Evolutionary conservation across 30 jellyfish, hydroid and myxozoan species (phyloP).

Genomic region (Phacellophora camtschatica): DNA sequence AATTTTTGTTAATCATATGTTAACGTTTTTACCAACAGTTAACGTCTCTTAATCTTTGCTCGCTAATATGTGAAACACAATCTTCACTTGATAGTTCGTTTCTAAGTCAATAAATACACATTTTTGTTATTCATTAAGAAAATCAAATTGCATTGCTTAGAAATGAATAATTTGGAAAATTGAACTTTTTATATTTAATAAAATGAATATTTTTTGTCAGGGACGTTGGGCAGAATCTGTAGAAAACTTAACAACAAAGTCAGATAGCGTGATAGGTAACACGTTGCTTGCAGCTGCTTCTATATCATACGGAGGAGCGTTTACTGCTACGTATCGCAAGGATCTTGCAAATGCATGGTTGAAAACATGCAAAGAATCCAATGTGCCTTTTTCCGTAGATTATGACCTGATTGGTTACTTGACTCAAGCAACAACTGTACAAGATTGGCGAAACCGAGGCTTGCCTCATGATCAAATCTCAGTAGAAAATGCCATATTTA

Average conservation of each 20-base stretch:
- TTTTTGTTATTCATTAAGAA: no score
- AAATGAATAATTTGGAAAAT: no score
- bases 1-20: no score
- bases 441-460: constrained; percentile 83
- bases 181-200: no score
- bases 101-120: no score
- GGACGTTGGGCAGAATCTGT: constrained; percentile 80
- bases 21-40: no score
- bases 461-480: constrained; percentile 82
- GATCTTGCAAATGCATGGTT: constrained; percentile 30
- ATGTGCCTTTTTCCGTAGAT: constrained; percentile 38
- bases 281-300: constrained; percentile 76
- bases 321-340: constrained; percentile 56
- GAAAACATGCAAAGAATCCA: constrained; percentile 25
- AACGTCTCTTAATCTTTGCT: no score
- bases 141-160: no score
- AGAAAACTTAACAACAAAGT: constrained; percentile 21
- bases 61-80: no score
- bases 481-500: constrained; percentile 79
- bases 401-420: constrained; percentile 32
- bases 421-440: constrained; percentile 56
- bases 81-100: no score
- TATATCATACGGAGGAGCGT: constrained; percentile 73
- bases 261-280: constrained; percentile 58
- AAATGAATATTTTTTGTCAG: no score